These are phyloP conservation scores for Trissolcus basalis DNA, from an alignment of 1,140 invertebrate species.

Conservation along the genomic window DNA sequence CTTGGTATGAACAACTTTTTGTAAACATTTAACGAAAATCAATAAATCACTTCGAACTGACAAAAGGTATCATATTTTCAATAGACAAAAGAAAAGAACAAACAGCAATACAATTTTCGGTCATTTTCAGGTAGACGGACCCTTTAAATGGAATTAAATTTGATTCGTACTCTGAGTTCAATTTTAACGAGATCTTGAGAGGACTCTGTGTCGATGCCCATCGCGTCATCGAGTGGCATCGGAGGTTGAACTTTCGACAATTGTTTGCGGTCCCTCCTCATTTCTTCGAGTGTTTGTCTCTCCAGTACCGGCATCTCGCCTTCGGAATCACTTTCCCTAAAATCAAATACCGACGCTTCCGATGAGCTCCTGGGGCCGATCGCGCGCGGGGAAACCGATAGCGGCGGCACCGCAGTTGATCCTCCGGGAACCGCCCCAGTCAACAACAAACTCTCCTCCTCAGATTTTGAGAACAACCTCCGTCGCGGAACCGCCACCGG, in stretches of 20 bases:
- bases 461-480: slow-evolving; percentile 75
- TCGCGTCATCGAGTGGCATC: slow-evolving; percentile 73
- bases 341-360: slow-evolving; percentile 81
- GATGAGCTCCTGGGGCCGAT: slow-evolving; percentile 79
- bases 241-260: slow-evolving; percentile 74
- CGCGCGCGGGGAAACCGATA: slow-evolving; percentile 69
- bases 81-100: no score
- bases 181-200: slow-evolving; percentile 70
- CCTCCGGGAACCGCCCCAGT: slow-evolving; percentile 58
- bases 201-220: slow-evolving; percentile 67
- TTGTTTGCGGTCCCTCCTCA: slow-evolving; percentile 77
- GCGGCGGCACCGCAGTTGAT: slow-evolving; percentile 48
- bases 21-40: no score
- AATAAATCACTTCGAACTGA: no score
- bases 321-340: slow-evolving; percentile 79
- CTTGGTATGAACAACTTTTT: no score
- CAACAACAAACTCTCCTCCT: slow-evolving; percentile 72
- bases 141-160: no score
- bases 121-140: no score
- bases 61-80: no score
- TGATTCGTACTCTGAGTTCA: slow-evolving; percentile 65
- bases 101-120: no score
- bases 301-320: slow-evolving; percentile 79
- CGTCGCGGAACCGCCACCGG: slow-evolving; percentile 69
- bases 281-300: slow-evolving; percentile 77